These are phyloP conservation scores for Apis mellifera DNA, from an alignment of 1,140 invertebrate species.

Conservation along the genomic window DNA sequence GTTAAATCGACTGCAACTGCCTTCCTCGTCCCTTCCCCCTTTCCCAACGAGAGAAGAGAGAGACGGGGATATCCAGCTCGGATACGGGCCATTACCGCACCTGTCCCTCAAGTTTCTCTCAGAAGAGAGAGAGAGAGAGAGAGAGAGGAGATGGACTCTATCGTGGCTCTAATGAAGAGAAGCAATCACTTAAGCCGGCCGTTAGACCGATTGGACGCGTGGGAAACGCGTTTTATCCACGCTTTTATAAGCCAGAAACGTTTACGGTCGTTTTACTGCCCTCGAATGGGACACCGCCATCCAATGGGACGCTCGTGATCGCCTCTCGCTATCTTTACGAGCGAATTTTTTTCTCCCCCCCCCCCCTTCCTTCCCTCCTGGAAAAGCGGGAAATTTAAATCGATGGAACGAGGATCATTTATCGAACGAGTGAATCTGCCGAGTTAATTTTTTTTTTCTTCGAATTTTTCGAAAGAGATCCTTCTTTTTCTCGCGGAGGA, in stretches of 20 bases:
- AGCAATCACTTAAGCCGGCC: constrained; percentile 76
- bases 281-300: constrained; percentile 6
- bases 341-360: background rate
- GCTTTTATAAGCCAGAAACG: constrained; percentile 58
- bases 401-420: background rate
- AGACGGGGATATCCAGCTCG: constrained; percentile 32
- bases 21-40: constrained; percentile 17
- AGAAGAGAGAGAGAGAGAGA: background rate
- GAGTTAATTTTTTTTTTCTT: no score
- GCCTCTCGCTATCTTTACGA: background rate
- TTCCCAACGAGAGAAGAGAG: background rate
- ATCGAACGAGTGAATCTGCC: no score
- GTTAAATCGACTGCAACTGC: constrained; percentile 68
- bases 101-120: constrained; percentile 72
- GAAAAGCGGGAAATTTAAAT: background rate
- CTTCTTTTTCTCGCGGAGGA: no score
- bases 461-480: no score
- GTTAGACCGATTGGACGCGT: constrained; percentile 53
- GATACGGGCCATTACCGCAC: constrained; percentile 78
- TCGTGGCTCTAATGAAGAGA: constrained; percentile 75
- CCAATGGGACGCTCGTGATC: background rate
- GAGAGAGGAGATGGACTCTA: constrained; percentile 11
- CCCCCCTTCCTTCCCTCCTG: no score
- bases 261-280: constrained; percentile 21
- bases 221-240: constrained; percentile 55